phyloP scores from a whole-genome alignment of 2,888 invertebrate species.

The Drosophila austrosaltans region DNA sequence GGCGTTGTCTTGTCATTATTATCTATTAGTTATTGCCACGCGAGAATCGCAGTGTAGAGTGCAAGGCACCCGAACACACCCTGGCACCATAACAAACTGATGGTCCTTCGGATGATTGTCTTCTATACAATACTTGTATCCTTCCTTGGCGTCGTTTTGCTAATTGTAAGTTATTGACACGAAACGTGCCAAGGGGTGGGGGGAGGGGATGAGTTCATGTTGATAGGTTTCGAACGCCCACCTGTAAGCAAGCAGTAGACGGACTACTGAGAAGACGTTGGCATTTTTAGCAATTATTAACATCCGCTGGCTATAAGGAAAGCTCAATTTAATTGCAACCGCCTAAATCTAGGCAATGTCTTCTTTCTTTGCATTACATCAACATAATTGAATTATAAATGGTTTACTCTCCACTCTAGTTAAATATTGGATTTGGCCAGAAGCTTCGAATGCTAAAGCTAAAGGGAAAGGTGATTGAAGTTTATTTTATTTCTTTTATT shows the following conservation, averaged over 20 bases:
- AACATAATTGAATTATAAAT: slow-evolving; percentile 45
- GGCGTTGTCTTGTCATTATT: slow-evolving; percentile 47
- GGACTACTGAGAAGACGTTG: not conserved
- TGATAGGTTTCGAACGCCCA: slow-evolving; percentile 29
- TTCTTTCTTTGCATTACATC: slow-evolving; percentile 23
- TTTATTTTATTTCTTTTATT: not conserved
- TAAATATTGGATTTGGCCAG: slow-evolving; percentile 14
- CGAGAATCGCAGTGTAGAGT: slow-evolving; percentile 12
- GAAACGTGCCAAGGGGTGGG: slow-evolving; percentile 39
- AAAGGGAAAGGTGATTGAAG: not conserved
- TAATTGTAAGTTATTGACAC: slow-evolving; percentile 52
- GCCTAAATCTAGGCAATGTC: slow-evolving; percentile 11
- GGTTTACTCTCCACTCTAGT: slow-evolving; percentile 5
- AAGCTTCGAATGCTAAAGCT: not conserved
- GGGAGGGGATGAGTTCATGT: not conserved
- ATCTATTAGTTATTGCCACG: slow-evolving; percentile 48
- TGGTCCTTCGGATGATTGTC: not conserved
- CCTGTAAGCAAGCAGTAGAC: slow-evolving; percentile 28
- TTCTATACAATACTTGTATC: not conserved
- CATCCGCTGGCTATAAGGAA: slow-evolving; percentile 34
- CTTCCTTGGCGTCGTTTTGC: slow-evolving; percentile 20
- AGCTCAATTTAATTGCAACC: slow-evolving; percentile 11
- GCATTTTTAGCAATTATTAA: slow-evolving; percentile 38
- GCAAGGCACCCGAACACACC: slow-evolving; percentile 30
- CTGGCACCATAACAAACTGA: not conserved